phyloP scores from a whole-genome alignment of 2,888 invertebrate species.

The Nipponacmea schrenckii region DNA sequence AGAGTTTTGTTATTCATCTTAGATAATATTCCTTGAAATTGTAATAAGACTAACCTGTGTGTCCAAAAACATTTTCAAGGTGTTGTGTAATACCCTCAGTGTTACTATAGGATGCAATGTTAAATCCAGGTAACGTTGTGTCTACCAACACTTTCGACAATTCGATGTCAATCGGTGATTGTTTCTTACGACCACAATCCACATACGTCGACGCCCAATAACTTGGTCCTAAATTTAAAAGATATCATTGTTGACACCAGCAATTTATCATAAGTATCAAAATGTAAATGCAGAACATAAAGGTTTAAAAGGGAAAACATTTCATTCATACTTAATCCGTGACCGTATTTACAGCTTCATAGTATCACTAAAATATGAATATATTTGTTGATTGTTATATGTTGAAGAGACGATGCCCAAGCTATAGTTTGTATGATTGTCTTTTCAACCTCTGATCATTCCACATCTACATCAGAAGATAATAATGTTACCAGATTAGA shows the following conservation, averaged over 20 bases:
- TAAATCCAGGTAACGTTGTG: background rate
- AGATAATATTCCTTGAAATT: background rate
- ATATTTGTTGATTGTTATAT: no score
- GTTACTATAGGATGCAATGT: background rate
- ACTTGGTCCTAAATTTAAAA: constrained; percentile 7
- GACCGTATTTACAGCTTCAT: no score
- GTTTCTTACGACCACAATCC: constrained; percentile 9
- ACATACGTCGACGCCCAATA: constrained; percentile 7
- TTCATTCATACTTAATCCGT: no score
- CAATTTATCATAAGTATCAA: no score
- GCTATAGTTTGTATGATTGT: no score
- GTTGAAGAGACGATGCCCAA: no score
- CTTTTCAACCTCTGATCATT: no score
- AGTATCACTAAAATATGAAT: no score
- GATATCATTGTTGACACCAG: no score
- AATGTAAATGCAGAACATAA: no score
- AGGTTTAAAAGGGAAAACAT: no score
- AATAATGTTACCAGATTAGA: background rate
- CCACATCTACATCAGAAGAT: background rate
- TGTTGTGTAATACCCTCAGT: background rate
- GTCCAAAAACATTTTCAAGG: constrained; percentile 17
- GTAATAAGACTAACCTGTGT: constrained; percentile 16
- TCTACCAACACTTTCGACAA: constrained; percentile 2
- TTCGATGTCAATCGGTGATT: constrained; percentile 16
- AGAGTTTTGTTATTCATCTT: background rate